These are phyloP conservation scores for Guaruba guarouba DNA, from an alignment of 2,113 vertebrate species.

Conservation along the genomic window DNA sequence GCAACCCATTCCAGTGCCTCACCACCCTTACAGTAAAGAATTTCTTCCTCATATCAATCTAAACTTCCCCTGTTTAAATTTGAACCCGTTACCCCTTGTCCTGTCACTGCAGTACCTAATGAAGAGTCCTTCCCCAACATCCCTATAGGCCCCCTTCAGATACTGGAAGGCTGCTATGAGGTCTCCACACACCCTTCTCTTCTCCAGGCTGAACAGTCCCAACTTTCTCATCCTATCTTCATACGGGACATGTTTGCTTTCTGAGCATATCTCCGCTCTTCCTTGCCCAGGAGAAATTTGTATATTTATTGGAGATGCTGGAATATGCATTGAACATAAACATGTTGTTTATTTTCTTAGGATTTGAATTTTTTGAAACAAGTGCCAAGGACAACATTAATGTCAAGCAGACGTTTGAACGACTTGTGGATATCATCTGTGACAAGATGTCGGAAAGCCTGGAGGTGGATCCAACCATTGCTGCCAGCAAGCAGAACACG, in stretches of 20 bases:
- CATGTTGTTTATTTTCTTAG: conserved; percentile 71
- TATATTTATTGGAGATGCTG: not conserved
- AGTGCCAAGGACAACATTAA: conserved; percentile 98
- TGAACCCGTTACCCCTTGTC: too few relatives aligned
- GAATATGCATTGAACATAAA: not conserved
- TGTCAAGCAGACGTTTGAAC: conserved; percentile 96
- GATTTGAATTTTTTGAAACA: conserved; percentile 97
- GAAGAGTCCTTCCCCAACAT: too few relatives aligned
- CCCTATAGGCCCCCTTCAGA: too few relatives aligned
- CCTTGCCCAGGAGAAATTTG: not conserved
- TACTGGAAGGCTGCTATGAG: too few relatives aligned
- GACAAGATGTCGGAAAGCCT: conserved; percentile 97
- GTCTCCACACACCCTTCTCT: too few relatives aligned
- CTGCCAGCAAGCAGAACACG: conserved; percentile 85
- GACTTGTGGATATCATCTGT: conserved; percentile 95
- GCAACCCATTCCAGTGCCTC: too few relatives aligned
- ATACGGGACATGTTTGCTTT: not conserved
- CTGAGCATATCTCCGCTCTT: not conserved
- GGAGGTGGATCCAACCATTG: conserved; percentile 85
- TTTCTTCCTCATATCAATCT: too few relatives aligned
- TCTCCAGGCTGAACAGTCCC: too few relatives aligned
- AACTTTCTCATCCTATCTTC: too few relatives aligned
- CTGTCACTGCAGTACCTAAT: too few relatives aligned
- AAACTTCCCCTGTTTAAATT: too few relatives aligned
- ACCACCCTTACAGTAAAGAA: too few relatives aligned